Conservation (phyloP, 1,140 invertebrate species). For the Rhopalosiphum maidis region DNA sequence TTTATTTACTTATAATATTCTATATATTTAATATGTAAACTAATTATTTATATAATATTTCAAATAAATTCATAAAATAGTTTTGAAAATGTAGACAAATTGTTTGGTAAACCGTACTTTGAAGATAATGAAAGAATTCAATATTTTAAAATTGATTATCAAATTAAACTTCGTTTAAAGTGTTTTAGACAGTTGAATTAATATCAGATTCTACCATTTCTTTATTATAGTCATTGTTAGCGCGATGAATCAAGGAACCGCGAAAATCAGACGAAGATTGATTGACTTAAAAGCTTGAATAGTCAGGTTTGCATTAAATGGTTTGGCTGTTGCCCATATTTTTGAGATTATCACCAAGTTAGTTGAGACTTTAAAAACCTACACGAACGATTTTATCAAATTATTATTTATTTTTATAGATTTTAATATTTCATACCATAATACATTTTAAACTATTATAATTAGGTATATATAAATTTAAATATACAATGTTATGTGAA, state of each 20-base stretch:
- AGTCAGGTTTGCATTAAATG: neutral
- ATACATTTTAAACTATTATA: neutral
- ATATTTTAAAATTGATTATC: neutral
- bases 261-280: slow-evolving; percentile 24
- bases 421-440: neutral
- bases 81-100: slow-evolving; percentile 13
- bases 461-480: neutral
- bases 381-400: neutral
- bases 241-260: neutral
- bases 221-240: neutral
- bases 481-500: neutral
- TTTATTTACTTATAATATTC: neutral
- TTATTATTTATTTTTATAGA: neutral
- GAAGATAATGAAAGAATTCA: neutral
- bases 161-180: neutral
- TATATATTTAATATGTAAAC: neutral
- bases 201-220: neutral
- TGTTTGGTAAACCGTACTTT: neutral
- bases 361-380: too few species aligned
- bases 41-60: neutral
- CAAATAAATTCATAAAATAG: neutral
- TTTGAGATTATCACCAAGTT: neutral
- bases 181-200: neutral
- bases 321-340: neutral
- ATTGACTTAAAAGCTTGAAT: neutral